Evolutionary conservation across 1,140 invertebrate species (phyloP), one percentile per base, ranked within the genome.

Genomic region (Papilio xuthus): DNA sequence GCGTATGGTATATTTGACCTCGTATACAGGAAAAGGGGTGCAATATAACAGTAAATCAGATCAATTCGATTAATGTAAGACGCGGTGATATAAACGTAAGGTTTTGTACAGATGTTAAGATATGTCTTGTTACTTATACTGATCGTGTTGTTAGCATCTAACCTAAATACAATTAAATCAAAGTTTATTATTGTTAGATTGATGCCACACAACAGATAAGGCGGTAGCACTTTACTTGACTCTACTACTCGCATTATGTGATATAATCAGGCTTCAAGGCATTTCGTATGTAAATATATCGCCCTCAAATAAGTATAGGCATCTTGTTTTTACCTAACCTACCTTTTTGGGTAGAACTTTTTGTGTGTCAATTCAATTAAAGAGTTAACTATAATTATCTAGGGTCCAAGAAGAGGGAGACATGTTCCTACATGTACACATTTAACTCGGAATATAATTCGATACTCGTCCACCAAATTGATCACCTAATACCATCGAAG

Each of bases 21-120:
- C 85, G 80, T 70, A 79, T 83, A 86, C 87, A 86, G 86, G 89
- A 88, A 86, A 88, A 88, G 87, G 88, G 89, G 86, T 87, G 85
- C 82, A 86, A 81, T 80, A 78, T 80, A 76, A 77, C 79, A 79
- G 82, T 80, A 87, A 87, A 86, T 85, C 84, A 82, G 85, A 81
- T 86, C 81, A 88, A 84, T 86, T 89, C 83, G 85, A 88, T 86
- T 84, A 85, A 84, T 85, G 84, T 87, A 87, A 89, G 88, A 89
- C 83, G 83, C 77, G 79, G 74, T 82, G 80, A 82, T 80, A 84
- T 47, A 82, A 81, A 81, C 78, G 78, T 79, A 78, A 80, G 77
- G 44, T 32, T 37, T 28, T 15, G 60, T 28, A 67, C 60, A 20
- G 15, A 75, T 42, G 23, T 74, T 56, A 56, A 74, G 26, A 53